Base-by-base conservation (phyloP, 92 coral and sea anemone genomes). In the Phenganax subtilis region DNA sequence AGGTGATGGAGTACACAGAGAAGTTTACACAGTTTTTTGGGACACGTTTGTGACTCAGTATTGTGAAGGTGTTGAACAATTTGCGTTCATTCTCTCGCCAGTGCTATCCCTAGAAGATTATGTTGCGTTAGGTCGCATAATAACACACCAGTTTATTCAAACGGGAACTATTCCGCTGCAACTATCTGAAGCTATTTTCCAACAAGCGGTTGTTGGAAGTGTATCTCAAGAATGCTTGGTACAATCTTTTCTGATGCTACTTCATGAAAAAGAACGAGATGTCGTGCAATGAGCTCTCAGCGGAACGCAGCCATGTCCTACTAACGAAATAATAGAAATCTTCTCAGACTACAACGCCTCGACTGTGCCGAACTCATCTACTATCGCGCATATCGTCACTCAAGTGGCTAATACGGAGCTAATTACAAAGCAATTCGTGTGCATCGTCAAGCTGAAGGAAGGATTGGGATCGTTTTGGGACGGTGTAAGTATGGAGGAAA, bases 401-500 rank as follows among this genome's bases (percentile, higher is more conserved):
- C 47, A 37, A 37, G 47, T 37, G 47, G 69, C 88, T 52, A 75
- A 72, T 10, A 85, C 88, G 56, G 85, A 82, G 59, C 84, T 88
- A 3, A 54, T 85, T n/a, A 16, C 88, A 11, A 88, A 82, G 76
- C 91, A 85, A 20, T 88, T 63, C 68, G 66, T 81, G 77, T 85
- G 84, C 79, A 86, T 89, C n/a, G 66, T 58, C 27, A 86, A 84
- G 82, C 66, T 86, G 76, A 54, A 75, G 63, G 85, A 89, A 83
- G 92, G 92, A 30, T 86, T 89, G 88, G 88, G 88, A 28, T 66
- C 86, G 14, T 89, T 85, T 76, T 89, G 92, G 92, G 54, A 84
- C 20, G 86, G 67, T 75, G 86, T 89, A 12, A 54, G 25, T 64
- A 77, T 31, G 10, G 71, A 89, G 17, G 88, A 89, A 75, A 86